phyloP scores from a whole-genome alignment of 2,113 vertebrate species.

The Arizona elegans region DNA sequence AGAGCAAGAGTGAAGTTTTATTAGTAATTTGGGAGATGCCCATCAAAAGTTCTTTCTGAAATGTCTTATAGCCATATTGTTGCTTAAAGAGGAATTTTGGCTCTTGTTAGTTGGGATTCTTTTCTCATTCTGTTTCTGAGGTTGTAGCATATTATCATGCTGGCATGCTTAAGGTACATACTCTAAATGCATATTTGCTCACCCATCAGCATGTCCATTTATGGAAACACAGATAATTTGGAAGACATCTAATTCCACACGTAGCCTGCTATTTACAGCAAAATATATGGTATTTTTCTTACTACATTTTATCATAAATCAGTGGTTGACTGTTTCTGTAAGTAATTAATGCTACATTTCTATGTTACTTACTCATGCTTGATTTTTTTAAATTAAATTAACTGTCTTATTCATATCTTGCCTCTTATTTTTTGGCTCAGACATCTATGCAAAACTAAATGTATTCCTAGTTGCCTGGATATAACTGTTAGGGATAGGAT shows the following conservation, averaged over 20 bases:
- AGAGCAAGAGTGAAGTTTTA: background rate
- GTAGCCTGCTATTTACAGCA: background rate
- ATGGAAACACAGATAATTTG: background rate
- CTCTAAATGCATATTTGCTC: background rate
- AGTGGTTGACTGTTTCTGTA: conserved; percentile 5
- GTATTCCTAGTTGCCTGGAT: background rate
- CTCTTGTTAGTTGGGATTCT: background rate
- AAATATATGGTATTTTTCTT: background rate
- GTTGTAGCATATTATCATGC: background rate
- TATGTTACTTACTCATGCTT: background rate
- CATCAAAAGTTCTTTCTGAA: background rate
- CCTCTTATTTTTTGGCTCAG: background rate
- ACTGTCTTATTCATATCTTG: background rate
- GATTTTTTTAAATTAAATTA: background rate
- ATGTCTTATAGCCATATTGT: background rate
- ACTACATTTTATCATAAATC: background rate
- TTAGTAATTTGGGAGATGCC: background rate
- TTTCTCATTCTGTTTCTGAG: background rate
- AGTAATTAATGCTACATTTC: background rate
- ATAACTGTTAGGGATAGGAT: background rate
- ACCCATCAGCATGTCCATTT: background rate
- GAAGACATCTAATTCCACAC: background rate
- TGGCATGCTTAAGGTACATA: background rate
- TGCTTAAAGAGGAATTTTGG: background rate
- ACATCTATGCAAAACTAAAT: background rate